A percentile compares a stretch with the other conserved stretches of the same genome.
These are phyloP conservation scores for Laodelphax striatellus DNA, from an alignment of 1,140 invertebrate species.

Conservation along the genomic window DNA sequence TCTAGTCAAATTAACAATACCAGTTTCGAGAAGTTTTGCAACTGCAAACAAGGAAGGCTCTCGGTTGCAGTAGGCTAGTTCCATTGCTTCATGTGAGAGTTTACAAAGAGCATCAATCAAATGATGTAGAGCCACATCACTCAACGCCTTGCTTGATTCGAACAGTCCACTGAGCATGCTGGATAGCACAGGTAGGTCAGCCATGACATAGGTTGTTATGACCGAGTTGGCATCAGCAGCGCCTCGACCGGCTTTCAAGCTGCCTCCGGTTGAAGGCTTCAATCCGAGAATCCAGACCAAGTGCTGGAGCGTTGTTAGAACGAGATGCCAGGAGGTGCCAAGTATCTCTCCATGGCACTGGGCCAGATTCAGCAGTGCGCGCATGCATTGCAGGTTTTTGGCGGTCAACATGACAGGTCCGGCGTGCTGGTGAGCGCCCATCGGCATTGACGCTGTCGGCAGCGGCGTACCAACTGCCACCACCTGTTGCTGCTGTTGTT, in stretches of 20 bases:
- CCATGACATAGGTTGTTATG: conserved; percentile 90
- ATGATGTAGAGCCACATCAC: conserved; percentile 91
- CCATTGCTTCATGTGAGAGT: conserved; percentile 93
- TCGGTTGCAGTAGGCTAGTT: conserved; percentile 88
- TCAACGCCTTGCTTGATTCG: conserved; percentile 86
- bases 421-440: conserved; percentile 57
- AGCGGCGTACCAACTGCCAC: conserved; percentile 88
- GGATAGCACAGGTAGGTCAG: conserved; percentile 85
- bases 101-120: conserved; percentile 94
- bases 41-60: conserved; percentile 96
- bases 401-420: conserved; percentile 97
- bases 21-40: conserved; percentile 92
- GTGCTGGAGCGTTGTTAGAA: conserved; percentile 87
- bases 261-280: conserved; percentile 85
- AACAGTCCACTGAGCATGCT: conserved; percentile 88
- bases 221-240: conserved; percentile 74
- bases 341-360: conserved; percentile 87
- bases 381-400: conserved; percentile 94
- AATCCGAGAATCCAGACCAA: conserved; percentile 96
- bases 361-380: conserved; percentile 76
- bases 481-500: conserved; percentile 59
- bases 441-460: conserved; percentile 65
- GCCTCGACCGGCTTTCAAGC: conserved; percentile 65
- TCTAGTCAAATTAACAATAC: conserved; percentile 83
- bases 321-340: conserved; percentile 88